Conservation (phyloP, 2,797 vertebrate genomes). For the Gephyroberyx darwinii region DNA sequence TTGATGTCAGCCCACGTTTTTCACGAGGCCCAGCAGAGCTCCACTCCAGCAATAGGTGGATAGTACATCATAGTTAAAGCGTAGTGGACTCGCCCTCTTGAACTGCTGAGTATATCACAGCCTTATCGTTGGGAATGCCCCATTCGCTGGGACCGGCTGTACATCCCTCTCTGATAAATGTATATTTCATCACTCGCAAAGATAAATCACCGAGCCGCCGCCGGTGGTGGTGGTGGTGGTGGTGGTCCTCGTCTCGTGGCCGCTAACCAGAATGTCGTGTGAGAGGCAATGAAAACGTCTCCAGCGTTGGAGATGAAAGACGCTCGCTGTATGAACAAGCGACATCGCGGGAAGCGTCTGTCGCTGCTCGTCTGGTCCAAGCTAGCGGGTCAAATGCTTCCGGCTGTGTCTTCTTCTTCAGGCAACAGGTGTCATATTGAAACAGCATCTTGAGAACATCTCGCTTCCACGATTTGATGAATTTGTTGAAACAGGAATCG, state of each 20-base stretch:
- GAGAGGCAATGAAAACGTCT: constrained; percentile 9
- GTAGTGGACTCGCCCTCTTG: constrained; percentile 66
- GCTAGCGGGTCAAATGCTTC: constrained; percentile 31
- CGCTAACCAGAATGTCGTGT: constrained; percentile 27
- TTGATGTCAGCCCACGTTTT: constrained; percentile 3
- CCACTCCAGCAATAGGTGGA: constrained; percentile 46
- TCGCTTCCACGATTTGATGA: too few species aligned
- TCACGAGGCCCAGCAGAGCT: constrained; percentile 35
- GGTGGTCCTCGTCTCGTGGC: constrained; percentile 12
- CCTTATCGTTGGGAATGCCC: constrained; percentile 67
- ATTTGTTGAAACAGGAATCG: too few species aligned
- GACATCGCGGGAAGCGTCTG: constrained; percentile 30
- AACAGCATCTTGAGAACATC: too few species aligned
- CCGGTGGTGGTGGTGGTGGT: too few species aligned
- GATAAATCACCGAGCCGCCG: constrained; percentile 64
- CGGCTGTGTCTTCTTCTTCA: not conserved
- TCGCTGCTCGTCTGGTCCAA: constrained; percentile 57
- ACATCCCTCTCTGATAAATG: constrained; percentile 67
- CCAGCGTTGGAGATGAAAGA: constrained; percentile 56
- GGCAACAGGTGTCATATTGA: too few species aligned
- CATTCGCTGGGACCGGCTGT: constrained; percentile 44
- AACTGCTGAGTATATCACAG: constrained; percentile 73
- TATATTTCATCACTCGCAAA: constrained; percentile 57
- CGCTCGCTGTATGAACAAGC: not conserved
- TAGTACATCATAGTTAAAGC: constrained; percentile 71